These are phyloP conservation scores for Drosophila meridiana DNA, from an alignment of 2,888 invertebrate genomes.

Conservation along the genomic window DNA sequence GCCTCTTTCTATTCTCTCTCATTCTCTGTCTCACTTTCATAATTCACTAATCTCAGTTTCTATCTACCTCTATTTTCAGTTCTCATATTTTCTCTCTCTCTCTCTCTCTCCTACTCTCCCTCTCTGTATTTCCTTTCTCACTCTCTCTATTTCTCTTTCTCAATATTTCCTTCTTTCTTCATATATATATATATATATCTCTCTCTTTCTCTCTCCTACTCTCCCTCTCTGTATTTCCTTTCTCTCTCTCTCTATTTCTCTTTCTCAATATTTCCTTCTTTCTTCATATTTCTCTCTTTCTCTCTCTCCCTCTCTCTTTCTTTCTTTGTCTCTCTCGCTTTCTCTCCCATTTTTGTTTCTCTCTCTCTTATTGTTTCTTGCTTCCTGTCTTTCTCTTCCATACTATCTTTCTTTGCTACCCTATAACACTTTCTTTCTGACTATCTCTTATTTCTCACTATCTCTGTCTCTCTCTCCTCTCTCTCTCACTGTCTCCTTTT, in stretches of 20 bases:
- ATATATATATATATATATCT: no score
- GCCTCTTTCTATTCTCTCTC: not conserved
- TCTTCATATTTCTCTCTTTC: no score
- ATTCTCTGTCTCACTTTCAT: not conserved
- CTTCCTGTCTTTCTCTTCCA: not conserved
- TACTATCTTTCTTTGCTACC: not conserved
- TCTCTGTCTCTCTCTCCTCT: not conserved
- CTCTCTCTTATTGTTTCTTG: not conserved
- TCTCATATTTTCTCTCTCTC: not conserved
- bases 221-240: no score
- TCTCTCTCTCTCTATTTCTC: not conserved
- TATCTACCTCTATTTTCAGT: no score
- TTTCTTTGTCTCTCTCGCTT: not conserved
- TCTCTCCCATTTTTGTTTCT: not conserved
- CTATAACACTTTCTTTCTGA: no score
- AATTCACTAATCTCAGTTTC: no score
- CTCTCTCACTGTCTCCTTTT: not conserved
- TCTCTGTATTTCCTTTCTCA: not conserved
- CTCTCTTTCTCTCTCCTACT: not conserved
- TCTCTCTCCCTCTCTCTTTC: not conserved
- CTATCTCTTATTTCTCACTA: not conserved
- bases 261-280: not conserved
- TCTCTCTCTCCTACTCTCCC: not conserved
- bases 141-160: not conserved
- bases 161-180: no score